These are phyloP conservation scores for Danio albolineatus DNA, from an alignment of 2,797 vertebrate genomes.

Conservation along the genomic window DNA sequence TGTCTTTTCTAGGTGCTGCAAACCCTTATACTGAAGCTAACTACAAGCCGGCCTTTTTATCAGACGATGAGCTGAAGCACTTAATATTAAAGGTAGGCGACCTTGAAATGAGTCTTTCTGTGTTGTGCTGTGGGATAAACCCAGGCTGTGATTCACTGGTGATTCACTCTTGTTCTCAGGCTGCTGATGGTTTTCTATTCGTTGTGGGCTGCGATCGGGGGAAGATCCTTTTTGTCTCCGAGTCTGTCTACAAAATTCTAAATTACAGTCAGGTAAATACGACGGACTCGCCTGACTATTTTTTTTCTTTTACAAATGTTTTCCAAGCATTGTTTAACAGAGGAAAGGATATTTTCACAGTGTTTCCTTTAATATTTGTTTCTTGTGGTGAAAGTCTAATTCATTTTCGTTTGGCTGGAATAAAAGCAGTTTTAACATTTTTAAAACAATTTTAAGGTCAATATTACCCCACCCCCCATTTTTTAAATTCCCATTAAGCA, in stretches of 20 bases:
- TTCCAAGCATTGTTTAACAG: too few relatives aligned
- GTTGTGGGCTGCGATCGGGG: slow-evolving; percentile 95
- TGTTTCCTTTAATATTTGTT: too few relatives aligned
- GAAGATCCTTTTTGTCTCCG: slow-evolving; percentile 95
- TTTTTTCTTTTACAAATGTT: too few relatives aligned
- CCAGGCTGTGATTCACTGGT: not conserved
- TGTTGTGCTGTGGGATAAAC: not conserved
- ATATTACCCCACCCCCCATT: too few relatives aligned
- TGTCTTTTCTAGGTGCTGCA: slow-evolving; percentile 83
- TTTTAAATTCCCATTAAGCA: too few relatives aligned
- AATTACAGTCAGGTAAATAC: slow-evolving; percentile 89
- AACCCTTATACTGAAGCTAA: slow-evolving; percentile 98
- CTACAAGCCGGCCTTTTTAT: slow-evolving; percentile 97
- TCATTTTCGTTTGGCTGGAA: too few relatives aligned
- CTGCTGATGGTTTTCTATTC: slow-evolving; percentile 94
- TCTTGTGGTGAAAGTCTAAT: too few relatives aligned
- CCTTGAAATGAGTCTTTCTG: not conserved
- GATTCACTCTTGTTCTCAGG: slow-evolving; percentile 71
- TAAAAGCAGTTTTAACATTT: too few relatives aligned
- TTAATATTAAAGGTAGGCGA: slow-evolving; percentile 92
- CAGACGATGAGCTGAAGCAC: slow-evolving; percentile 96
- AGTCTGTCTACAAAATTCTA: slow-evolving; percentile 95
- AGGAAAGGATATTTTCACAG: too few relatives aligned
- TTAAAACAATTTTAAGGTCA: too few relatives aligned
- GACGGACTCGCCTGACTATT: too few relatives aligned